phyloP scores from a whole-genome alignment of 2,888 invertebrate species.

The Ganaspis brasiliensis region DNA sequence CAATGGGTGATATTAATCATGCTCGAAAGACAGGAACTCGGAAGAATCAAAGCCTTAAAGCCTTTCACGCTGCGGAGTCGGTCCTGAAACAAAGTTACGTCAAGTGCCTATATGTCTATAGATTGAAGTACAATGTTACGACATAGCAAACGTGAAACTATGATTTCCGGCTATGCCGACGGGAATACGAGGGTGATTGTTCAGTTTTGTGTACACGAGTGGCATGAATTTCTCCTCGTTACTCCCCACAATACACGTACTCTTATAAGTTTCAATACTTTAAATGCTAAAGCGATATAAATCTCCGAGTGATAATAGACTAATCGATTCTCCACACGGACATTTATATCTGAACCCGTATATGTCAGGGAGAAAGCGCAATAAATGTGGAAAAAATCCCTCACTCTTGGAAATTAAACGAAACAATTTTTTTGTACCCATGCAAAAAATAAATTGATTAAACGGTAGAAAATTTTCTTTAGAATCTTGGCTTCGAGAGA shows the following conservation, averaged over 20 bases:
- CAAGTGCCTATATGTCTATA: slow-evolving; percentile 8
- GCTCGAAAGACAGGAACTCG: slow-evolving; percentile 34
- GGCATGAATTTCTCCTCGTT: slow-evolving; percentile 29
- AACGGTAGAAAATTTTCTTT: too few relatives aligned
- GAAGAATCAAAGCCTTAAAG: slow-evolving; percentile 30
- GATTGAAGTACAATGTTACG: slow-evolving; percentile 39
- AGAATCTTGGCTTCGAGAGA: too few relatives aligned
- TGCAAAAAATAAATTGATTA: too few relatives aligned
- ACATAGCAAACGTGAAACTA: slow-evolving; percentile 28
- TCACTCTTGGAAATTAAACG: too few relatives aligned
- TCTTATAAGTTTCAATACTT: slow-evolving; percentile 19
- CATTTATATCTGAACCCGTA: background rate
- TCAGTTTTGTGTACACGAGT: background rate
- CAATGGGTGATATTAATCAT: slow-evolving; percentile 41
- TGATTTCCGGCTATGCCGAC: slow-evolving; percentile 30
- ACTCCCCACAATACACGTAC: background rate
- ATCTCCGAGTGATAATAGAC: slow-evolving; percentile 31
- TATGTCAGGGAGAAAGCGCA: background rate
- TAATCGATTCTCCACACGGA: background rate
- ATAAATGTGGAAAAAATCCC: background rate
- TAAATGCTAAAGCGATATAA: slow-evolving; percentile 15
- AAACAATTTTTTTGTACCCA: too few relatives aligned
- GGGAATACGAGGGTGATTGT: slow-evolving; percentile 34
- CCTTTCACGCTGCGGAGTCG: slow-evolving; percentile 24
- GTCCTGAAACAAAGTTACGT: slow-evolving; percentile 35